A percentile compares a stretch with the other conserved stretches of the same genome.
Evolutionary conservation across 2,888 invertebrate species (phyloP).

Genomic region (Nemotelus pantherinus): DNA sequence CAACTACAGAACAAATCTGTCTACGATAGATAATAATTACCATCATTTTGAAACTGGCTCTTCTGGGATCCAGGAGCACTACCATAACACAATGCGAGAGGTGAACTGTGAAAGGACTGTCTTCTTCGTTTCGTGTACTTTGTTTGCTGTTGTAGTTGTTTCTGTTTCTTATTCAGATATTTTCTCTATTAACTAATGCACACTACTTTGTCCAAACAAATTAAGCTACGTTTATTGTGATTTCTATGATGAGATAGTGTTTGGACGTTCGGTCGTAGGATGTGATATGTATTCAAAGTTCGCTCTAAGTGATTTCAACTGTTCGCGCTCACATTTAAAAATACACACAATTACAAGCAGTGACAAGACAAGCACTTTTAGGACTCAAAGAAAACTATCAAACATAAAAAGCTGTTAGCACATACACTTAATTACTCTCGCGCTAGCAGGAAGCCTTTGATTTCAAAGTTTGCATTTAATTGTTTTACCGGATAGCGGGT

Average conservation of each 20-base stretch:
- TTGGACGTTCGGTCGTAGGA: too few species aligned
- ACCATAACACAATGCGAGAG: constrained; percentile 48
- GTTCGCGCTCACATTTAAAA: constrained; percentile 10
- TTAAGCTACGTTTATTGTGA: constrained; percentile 1
- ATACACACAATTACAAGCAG: constrained; percentile 7
- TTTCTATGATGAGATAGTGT: background rate
- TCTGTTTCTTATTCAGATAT: background rate
- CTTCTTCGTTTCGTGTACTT: constrained; percentile 12
- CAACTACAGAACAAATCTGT: constrained; percentile 17
- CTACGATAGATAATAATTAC: constrained; percentile 47
- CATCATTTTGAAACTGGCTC: constrained; percentile 51
- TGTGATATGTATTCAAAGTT: too few species aligned
- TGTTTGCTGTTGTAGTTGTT: constrained; percentile 18
- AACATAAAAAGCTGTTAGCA: constrained; percentile 25
- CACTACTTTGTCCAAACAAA: background rate
- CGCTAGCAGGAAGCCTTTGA: constrained; percentile 20
- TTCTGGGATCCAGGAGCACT: constrained; percentile 50
- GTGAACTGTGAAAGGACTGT: constrained; percentile 15
- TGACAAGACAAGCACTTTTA: background rate
- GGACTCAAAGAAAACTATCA: constrained; percentile 7
- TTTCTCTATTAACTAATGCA: background rate
- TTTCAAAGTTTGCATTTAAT: background rate
- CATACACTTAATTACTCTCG: constrained; percentile 1
- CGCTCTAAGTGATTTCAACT: too few species aligned
- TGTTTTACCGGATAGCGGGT: constrained; percentile 9